Percentiles rank a stretch among this genome's conserved stretches.
phyloP scores from a whole-genome alignment of 1,140 invertebrate species.

The Panulirus ornatus region DNA sequence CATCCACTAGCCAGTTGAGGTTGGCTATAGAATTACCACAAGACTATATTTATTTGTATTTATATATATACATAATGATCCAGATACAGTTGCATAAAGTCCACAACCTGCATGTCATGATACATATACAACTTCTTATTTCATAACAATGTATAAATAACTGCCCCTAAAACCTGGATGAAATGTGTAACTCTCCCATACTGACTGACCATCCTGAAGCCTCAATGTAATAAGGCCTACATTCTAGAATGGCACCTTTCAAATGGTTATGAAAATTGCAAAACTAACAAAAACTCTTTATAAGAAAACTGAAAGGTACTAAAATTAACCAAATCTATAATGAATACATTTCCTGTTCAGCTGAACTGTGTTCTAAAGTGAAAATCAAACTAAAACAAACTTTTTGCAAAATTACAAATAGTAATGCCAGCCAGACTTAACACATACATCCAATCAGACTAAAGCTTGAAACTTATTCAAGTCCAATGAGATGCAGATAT shows the following conservation, averaged over 20 bases:
- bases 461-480: conserved; percentile 34
- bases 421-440: conserved; percentile 31
- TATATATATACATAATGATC: conserved; percentile 35
- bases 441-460: conserved; percentile 45
- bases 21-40: conserved; percentile 23
- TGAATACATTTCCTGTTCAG: not conserved
- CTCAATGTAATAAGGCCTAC: not conserved
- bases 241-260: conserved; percentile 9
- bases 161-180: conserved; percentile 1
- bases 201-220: not conserved
- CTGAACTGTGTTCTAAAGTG: not conserved
- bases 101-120: conserved; percentile 30
- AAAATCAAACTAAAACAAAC: conserved; percentile 29
- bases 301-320: not conserved
- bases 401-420: conserved; percentile 42
- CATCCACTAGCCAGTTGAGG: conserved; percentile 25
- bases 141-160: not conserved
- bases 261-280: not conserved
- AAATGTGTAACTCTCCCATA: not conserved
- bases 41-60: not conserved
- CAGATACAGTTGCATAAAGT: conserved; percentile 50
- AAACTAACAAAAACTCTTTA: not conserved
- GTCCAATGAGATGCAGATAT: conserved; percentile 49
- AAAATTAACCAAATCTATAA: not conserved
- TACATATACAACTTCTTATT: not conserved